Percentiles rank a stretch among this genome's conserved stretches.
Conservation (phyloP, 2,888 invertebrate genomes). For the Microctonus hyperodae region DNA sequence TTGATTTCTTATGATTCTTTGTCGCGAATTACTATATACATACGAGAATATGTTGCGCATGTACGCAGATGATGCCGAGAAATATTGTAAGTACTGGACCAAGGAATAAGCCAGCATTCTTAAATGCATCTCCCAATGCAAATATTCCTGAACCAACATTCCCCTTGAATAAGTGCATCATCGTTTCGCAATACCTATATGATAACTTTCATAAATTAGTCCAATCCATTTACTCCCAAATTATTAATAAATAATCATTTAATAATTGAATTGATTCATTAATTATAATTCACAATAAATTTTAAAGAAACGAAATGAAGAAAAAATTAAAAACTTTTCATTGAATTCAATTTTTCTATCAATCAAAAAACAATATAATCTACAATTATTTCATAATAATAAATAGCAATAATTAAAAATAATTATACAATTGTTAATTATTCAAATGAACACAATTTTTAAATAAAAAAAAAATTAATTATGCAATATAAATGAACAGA, state of each 20-base stretch:
- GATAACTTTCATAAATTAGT: constrained; percentile 41
- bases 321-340: no score
- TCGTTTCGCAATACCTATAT: constrained; percentile 84
- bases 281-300: no score
- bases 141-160: constrained; percentile 96
- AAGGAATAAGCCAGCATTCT: constrained; percentile 87
- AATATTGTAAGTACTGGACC: constrained; percentile 79
- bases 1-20: neutral
- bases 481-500: no score
- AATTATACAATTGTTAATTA: no score
- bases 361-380: no score
- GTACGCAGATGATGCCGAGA: constrained; percentile 86
- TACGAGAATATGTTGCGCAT: constrained; percentile 92
- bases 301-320: no score
- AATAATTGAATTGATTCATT: neutral
- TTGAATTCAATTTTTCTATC: no score
- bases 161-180: constrained; percentile 93
- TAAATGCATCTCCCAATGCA: constrained; percentile 95
- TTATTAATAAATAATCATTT: neutral
- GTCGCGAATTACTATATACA: constrained; percentile 51
- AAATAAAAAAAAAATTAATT: no score
- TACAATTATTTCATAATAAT: no score
- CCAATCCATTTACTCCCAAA: neutral
- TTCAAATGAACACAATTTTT: no score
- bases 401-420: no score